A percentile compares a stretch with the other conserved stretches of the same genome.
Evolutionary conservation across 2,888 invertebrate genomes (phyloP).

Genomic region (Nineta flava): DNA sequence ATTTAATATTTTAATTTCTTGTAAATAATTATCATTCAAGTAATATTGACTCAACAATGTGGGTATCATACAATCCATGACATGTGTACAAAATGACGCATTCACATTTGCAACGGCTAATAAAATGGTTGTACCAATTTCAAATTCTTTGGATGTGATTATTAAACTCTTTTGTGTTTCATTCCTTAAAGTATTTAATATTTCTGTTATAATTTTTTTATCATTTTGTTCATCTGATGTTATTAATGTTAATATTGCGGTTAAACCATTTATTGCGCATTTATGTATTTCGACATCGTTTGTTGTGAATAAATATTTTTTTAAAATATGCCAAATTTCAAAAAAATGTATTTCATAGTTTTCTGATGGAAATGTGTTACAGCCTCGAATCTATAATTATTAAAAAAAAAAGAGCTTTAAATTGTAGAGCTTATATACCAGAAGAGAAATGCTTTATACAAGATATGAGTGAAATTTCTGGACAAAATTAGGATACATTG

Average conservation of each 20-base stretch:
- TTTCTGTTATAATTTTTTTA: background rate
- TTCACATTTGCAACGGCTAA: background rate
- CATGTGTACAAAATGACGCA: background rate
- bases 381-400: background rate
- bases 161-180: background rate
- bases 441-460: too few species aligned
- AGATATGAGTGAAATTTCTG: too few species aligned
- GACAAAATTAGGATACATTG: too few species aligned
- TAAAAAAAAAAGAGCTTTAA: too few species aligned
- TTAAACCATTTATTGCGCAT: background rate
- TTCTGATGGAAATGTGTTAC: background rate
- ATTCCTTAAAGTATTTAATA: background rate
- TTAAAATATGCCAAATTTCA: background rate
- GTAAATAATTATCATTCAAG: background rate
- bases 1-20: background rate
- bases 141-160: background rate
- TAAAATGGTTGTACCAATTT: background rate
- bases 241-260: background rate
- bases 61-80: background rate
- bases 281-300: background rate
- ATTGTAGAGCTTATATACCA: too few species aligned
- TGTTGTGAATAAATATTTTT: background rate
- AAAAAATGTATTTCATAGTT: background rate
- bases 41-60: background rate
- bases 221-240: background rate